Base-by-base conservation (phyloP, 2,888 invertebrate species). In the Hedychridium roseum region DNA sequence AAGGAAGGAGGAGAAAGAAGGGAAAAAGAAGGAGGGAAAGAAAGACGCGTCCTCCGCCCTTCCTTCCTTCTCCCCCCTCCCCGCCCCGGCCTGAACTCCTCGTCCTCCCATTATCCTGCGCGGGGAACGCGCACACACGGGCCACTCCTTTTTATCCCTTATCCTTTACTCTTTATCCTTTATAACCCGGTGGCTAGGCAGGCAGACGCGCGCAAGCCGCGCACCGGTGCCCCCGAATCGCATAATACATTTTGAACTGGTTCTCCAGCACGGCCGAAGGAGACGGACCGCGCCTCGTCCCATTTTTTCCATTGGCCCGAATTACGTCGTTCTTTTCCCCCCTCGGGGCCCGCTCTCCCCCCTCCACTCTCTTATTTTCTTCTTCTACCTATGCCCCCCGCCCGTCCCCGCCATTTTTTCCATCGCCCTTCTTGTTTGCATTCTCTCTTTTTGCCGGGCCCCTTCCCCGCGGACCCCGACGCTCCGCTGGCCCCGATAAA, bases 161-260 rank as follows among this genome's bases (percentile, higher is more conserved):
- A 69, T 70, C 58, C 70, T 57, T 68, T 58, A 65, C 67, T 50
- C 69, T 62, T 68, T 57, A 64, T 71, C 58, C 71, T 65, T 64
- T 66, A 67, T 68, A 66, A 61, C 59, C 61, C 52, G 57, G 50
- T 54, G 60, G 57, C 58, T 57, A 55, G 56, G 51, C 38, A 49
- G 56, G 44, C 60, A 55, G 57, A 56, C 57, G 56, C 57, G 28
- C 42, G 12, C 43, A 43, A 32, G 35, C 21, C 27, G 18, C 37
- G 48, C 51, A 48, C 55, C 31, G 37, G 46, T 48, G 51, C n/a
- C 57, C 48, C 61, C 58, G 56, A 60, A 60, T 60, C 53, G 60
- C 69, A 76, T 74, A 72, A 76, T 70, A 61, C 68, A 57, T 62
- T 54, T 57, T 59, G 62, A 73, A 76, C 76, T 74, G 76, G 76